A percentile compares a stretch with the other conserved stretches of the same genome.
Conservation (phyloP, 2,797 vertebrate genomes). For the Pangasius larnaudii region DNA sequence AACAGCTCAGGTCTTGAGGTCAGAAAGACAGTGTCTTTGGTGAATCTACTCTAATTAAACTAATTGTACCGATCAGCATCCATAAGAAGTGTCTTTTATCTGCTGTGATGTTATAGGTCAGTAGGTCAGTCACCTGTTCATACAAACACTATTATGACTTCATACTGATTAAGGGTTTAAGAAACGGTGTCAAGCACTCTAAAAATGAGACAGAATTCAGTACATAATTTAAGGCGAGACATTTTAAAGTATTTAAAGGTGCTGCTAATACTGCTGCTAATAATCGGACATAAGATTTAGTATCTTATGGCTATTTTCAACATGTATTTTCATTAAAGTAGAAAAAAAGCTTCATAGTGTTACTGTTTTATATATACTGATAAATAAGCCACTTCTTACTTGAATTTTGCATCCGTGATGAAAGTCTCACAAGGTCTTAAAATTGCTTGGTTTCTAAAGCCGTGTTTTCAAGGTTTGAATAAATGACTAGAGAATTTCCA, state of each 20-base stretch:
- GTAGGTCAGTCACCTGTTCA: slow-evolving; percentile 27
- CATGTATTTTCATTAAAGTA: not conserved
- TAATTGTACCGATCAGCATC: slow-evolving; percentile 30
- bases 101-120: slow-evolving; percentile 35
- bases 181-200: not conserved
- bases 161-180: slow-evolving; percentile 42
- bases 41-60: slow-evolving; percentile 10
- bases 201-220: not conserved
- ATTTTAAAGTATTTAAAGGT: not conserved
- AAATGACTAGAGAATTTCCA: not conserved
- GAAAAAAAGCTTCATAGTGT: not conserved
- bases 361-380: not conserved
- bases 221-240: not conserved
- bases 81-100: slow-evolving; percentile 34
- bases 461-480: not conserved
- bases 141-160: slow-evolving; percentile 28
- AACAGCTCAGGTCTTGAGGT: not conserved
- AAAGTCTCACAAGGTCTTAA: not conserved
- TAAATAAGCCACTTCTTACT: not conserved
- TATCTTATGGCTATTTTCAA: not conserved
- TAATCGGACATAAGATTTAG: not conserved
- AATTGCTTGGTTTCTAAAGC: not conserved
- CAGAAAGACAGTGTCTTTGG: not conserved
- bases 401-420: not conserved
- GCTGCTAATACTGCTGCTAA: not conserved